These are phyloP conservation scores for Sycophila sp. DNA, from an alignment of 1,140 invertebrate genomes.

Conservation along the genomic window DNA sequence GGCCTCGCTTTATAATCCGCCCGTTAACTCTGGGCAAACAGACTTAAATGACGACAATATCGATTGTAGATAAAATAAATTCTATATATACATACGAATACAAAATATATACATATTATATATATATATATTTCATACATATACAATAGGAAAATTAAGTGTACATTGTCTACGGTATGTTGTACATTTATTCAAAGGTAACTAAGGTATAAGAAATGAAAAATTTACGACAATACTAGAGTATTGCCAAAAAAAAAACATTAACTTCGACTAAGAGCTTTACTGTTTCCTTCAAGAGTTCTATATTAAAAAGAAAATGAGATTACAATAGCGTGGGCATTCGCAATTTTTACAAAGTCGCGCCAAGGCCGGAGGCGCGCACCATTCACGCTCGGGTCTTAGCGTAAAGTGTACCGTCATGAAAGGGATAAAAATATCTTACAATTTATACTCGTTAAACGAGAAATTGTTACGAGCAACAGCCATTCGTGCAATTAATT, in stretches of 20 bases:
- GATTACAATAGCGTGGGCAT: neutral
- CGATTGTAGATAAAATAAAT: slow-evolving; percentile 48
- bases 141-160: slow-evolving; percentile 46
- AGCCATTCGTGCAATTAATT: slow-evolving; percentile 28
- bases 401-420: neutral
- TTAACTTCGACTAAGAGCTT: slow-evolving; percentile 37
- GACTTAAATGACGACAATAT: slow-evolving; percentile 57
- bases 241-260: slow-evolving; percentile 51
- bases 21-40: slow-evolving; percentile 1
- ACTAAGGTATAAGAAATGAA: slow-evolving; percentile 37
- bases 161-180: slow-evolving; percentile 48
- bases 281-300: slow-evolving; percentile 14
- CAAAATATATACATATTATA: slow-evolving; percentile 30
- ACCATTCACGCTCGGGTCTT: neutral
- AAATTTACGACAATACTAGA: slow-evolving; percentile 57
- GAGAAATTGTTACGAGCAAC: slow-evolving; percentile 14
- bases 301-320: neutral
- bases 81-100: slow-evolving; percentile 39
- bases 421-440: neutral
- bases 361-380: neutral
- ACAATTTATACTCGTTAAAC: slow-evolving; percentile 16
- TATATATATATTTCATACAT: slow-evolving; percentile 46
- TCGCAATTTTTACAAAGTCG: slow-evolving; percentile 7
- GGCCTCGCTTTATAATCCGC: neutral
- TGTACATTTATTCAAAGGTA: slow-evolving; percentile 44